A percentile compares a stretch with the other conserved stretches of the same genome.
Evolutionary conservation across 2,797 vertebrate species (phyloP).

Genomic region (Microcaecilia unicolor): DNA sequence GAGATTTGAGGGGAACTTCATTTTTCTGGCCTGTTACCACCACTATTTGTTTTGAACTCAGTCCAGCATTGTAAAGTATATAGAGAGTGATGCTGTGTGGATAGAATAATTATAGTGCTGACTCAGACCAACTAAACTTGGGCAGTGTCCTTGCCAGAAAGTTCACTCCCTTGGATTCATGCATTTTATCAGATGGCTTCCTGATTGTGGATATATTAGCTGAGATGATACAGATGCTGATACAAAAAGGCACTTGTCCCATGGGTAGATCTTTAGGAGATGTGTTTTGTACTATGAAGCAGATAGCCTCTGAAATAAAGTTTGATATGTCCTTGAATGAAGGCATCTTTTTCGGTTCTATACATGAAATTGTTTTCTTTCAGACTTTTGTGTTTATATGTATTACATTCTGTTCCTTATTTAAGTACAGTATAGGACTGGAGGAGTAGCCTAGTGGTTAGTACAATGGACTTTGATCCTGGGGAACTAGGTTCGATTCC

Average conservation of each 20-base stretch:
- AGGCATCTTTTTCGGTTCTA: no score
- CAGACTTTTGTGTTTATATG: no score
- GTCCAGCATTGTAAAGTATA: conserved; percentile 39
- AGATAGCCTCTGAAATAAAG: conserved; percentile 1
- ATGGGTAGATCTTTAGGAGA: not conserved
- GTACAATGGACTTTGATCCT: no score
- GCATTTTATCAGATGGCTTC: conserved; percentile 40
- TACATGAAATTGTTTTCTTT: no score
- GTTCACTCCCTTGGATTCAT: conserved; percentile 38
- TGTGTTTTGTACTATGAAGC: not conserved
- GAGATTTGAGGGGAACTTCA: conserved; percentile 31
- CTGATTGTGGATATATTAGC: no score
- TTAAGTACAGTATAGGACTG: no score
- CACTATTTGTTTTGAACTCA: conserved; percentile 44
- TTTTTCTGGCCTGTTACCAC: conserved; percentile 32
- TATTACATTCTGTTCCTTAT: no score
- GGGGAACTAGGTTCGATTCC: no score
- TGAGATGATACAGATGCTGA: conserved; percentile 4
- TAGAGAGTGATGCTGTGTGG: conserved; percentile 40
- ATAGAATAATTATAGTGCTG: conserved; percentile 41
- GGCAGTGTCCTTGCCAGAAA: conserved; percentile 36
- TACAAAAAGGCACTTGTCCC: conserved; percentile 18
- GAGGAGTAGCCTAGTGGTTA: no score
- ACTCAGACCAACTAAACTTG: conserved; percentile 38
- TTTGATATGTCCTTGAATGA: no score